A percentile compares a stretch with the other conserved stretches of the same genome.
Evolutionary conservation across 2,888 invertebrate species (phyloP).

Genomic region (Limenitis camilla): DNA sequence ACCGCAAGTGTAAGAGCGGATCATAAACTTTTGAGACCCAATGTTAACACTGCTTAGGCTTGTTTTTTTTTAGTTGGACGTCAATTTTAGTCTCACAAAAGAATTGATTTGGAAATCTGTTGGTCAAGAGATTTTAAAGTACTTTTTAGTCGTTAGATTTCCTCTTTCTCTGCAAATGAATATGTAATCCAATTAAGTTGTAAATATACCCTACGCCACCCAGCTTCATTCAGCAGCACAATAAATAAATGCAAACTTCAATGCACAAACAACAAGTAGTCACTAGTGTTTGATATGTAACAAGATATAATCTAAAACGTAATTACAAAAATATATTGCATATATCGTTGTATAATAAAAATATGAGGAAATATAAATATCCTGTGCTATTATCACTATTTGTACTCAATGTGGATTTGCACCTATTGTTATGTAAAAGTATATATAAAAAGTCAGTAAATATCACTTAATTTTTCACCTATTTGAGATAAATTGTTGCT

Average conservation of each 20-base stretch:
- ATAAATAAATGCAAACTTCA: conserved; percentile 39
- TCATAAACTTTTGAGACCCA: too few relatives aligned
- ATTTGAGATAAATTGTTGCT: conserved; percentile 53
- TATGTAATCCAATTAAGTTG: not conserved
- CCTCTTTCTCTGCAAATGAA: too few relatives aligned
- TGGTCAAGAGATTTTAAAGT: too few relatives aligned
- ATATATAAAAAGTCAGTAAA: conserved; percentile 14
- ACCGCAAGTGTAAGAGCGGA: too few relatives aligned
- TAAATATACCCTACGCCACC: not conserved
- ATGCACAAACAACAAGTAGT: conserved; percentile 32
- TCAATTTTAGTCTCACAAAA: too few relatives aligned
- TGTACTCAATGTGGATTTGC: conserved; percentile 47
- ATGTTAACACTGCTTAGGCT: too few relatives aligned
- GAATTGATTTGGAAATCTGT: too few relatives aligned
- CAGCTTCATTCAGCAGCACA: conserved; percentile 26
- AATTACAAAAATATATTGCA: conserved; percentile 61
- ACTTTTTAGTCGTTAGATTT: too few relatives aligned
- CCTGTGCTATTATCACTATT: conserved; percentile 33
- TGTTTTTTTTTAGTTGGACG: too few relatives aligned
- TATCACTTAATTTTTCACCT: conserved; percentile 28
- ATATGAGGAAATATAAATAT: conserved; percentile 31
- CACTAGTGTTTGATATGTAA: conserved; percentile 58
- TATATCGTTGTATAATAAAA: conserved; percentile 59
- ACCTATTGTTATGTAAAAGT: conserved; percentile 26
- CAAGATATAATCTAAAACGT: conserved; percentile 46